Conservation (phyloP, 1,140 invertebrate genomes). For the Danaus melanippus region DNA sequence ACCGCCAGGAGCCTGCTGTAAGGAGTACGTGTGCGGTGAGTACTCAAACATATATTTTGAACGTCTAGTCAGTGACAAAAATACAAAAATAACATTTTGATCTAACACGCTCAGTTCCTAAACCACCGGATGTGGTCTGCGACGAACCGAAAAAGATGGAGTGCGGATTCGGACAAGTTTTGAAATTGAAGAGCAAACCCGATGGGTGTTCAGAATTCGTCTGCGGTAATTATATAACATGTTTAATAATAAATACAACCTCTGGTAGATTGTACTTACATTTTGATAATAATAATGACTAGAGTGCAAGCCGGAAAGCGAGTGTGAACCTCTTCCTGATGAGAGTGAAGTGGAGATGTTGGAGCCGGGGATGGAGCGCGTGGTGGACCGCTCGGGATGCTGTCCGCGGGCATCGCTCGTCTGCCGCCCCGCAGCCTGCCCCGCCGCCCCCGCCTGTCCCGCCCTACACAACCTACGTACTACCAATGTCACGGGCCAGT, state of each 20-base stretch:
- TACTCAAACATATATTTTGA: neutral
- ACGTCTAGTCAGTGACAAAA: neutral
- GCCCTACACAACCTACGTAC: conserved; percentile 71
- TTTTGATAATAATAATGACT: neutral
- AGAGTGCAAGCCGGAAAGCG: conserved; percentile 80
- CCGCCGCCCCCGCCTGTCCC: conserved; percentile 71
- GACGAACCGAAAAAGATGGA: conserved; percentile 75
- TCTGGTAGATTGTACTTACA: neutral
- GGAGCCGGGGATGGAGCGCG: conserved; percentile 74
- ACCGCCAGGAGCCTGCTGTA: conserved; percentile 77
- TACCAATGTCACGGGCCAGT: conserved; percentile 65
- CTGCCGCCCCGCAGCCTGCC: conserved; percentile 77
- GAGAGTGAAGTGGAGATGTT: conserved; percentile 61
- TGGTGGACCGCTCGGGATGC: conserved; percentile 77
- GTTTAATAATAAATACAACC: no score
- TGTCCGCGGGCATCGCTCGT: conserved; percentile 75
- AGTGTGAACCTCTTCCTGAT: conserved; percentile 73
- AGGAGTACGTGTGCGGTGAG: conserved; percentile 78
- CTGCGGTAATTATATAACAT: conserved; percentile 71
- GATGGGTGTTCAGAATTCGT: conserved; percentile 79
- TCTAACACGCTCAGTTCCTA: conserved; percentile 59
- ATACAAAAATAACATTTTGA: conserved; percentile 1
- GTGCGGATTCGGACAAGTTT: conserved; percentile 79
- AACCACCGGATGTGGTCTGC: conserved; percentile 70
- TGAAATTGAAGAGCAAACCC: conserved; percentile 75